Evolutionary conservation across 2,888 invertebrate species (phyloP), one percentile per base, ranked within the genome.

Genomic region (Monopis laevigella): DNA sequence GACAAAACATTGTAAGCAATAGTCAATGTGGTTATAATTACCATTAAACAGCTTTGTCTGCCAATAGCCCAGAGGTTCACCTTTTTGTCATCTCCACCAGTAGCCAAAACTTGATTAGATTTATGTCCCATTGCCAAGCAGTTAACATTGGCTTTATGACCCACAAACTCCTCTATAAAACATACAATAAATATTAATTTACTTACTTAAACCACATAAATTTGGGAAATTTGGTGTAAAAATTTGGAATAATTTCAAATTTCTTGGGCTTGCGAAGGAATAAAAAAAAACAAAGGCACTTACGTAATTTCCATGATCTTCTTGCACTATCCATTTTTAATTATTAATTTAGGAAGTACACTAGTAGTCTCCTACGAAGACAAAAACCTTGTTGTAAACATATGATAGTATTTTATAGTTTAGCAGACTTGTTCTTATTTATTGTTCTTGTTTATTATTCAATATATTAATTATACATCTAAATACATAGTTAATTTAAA

Each of bases 41-140:
- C 93, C 96, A 98, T 93, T 59, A 98, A 92, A 78, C 96, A 96
- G 68, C 92, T 93, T 57, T 92, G 90, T 62, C 96, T 92, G 27
- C 96, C 97, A 48, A 97, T 92, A 10, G 96, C 95, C 97, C 97
- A 98, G 51, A 98, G 78, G 74, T 98, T 98, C 40, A 98, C 96
- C 77, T 96, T 96, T 66, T 94, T 93, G 80, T 98, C 98, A 66
- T 96, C 96, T 45, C 98, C 97, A 43, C 98, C 98, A 45, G 95
- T 95, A 28, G 92, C 95, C 66, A 96, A 84, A 40, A 96, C 94
- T 60, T 93, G 86, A 50, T 93, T 93, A 40, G 93, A 93, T 67
- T 93, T 94, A 75, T 92, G 93, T 45, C 95, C 95, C 72, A 95
- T 84, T 39, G 93, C 90, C 57, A 94, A 73, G 61, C 93, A 94